A percentile compares a stretch with the other conserved stretches of the same genome.
phyloP scores from a whole-genome alignment of 2,797 vertebrate genomes.

The Xenops minutus region DNA sequence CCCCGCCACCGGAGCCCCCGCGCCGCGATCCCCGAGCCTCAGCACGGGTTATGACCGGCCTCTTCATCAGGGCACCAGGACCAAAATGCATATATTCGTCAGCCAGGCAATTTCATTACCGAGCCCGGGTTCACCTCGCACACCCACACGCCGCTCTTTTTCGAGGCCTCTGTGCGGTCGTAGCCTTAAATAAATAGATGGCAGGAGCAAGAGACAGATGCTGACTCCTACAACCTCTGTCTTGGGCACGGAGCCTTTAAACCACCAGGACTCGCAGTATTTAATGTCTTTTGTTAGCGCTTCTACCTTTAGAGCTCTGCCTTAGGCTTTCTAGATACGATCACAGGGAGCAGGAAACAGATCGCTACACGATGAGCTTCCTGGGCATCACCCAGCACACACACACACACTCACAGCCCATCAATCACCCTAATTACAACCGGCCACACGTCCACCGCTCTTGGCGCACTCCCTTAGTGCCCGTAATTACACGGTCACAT shows the following conservation, averaged over 20 bases:
- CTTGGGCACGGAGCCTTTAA: slow-evolving; percentile 4
- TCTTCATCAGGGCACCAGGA: background rate
- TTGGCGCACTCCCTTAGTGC: background rate
- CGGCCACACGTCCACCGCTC: background rate
- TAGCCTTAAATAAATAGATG: slow-evolving; percentile 1
- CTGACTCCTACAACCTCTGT: slow-evolving; percentile 6
- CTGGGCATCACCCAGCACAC: slow-evolving; percentile 17
- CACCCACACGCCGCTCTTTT: slow-evolving; percentile 17
- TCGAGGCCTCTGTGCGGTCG: slow-evolving; percentile 14
- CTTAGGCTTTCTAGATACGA: slow-evolving; percentile 53
- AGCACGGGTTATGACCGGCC: background rate
- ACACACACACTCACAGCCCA: background rate
- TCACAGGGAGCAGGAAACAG: slow-evolving; percentile 50
- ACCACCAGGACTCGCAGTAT: background rate
- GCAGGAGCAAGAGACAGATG: background rate
- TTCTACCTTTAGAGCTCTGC: slow-evolving; percentile 40
- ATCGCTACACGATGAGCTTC: slow-evolving; percentile 33
- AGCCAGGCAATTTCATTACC: slow-evolving; percentile 20
- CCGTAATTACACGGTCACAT: background rate
- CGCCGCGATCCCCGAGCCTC: background rate
- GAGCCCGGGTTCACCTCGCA: background rate
- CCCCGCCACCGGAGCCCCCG: background rate
- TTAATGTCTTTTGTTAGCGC: slow-evolving; percentile 47
- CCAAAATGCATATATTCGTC: background rate
- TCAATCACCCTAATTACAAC: slow-evolving; percentile 47